Conservation (phyloP, 2,113 vertebrate genomes). For the Procapra przewalskii region DNA sequence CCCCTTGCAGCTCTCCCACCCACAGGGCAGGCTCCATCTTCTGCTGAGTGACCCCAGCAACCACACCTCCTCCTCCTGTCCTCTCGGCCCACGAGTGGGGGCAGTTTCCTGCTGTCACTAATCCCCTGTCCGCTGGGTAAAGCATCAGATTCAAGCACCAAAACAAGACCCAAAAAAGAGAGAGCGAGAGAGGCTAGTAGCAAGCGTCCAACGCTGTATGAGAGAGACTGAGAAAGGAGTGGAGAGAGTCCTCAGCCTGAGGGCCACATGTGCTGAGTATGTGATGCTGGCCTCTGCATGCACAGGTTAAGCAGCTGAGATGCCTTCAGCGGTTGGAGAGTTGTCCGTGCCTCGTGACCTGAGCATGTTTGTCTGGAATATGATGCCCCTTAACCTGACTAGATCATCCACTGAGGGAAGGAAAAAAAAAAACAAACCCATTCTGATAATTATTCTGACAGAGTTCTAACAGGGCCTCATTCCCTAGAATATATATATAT, state of each 20-base stretch:
- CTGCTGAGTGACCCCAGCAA: neutral
- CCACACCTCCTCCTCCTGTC: neutral
- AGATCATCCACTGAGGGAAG: neutral
- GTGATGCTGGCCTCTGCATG: neutral
- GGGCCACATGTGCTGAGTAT: accelerated
- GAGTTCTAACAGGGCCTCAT: neutral
- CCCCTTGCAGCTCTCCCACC: neutral
- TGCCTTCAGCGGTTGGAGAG: neutral
- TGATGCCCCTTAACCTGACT: constrained; percentile 9
- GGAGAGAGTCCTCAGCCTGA: no score
- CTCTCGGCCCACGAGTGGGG: neutral
- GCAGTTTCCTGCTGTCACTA: neutral
- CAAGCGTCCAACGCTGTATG: accelerated
- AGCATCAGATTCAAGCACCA: neutral
- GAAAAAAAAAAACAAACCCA: neutral
- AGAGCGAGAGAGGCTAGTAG: neutral
- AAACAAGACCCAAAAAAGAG: neutral
- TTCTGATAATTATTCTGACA: constrained; percentile 46
- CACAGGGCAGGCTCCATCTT: neutral
- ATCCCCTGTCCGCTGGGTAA: neutral
- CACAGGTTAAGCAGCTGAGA: neutral
- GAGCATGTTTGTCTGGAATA: constrained; percentile 44
- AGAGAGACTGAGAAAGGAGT: neutral
- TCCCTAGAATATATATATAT: neutral
- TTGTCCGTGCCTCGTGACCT: neutral